Evolutionary conservation across 2,797 vertebrate genomes (phyloP), one percentile per base, ranked within the genome.

Genomic region (Characodon lateralis): DNA sequence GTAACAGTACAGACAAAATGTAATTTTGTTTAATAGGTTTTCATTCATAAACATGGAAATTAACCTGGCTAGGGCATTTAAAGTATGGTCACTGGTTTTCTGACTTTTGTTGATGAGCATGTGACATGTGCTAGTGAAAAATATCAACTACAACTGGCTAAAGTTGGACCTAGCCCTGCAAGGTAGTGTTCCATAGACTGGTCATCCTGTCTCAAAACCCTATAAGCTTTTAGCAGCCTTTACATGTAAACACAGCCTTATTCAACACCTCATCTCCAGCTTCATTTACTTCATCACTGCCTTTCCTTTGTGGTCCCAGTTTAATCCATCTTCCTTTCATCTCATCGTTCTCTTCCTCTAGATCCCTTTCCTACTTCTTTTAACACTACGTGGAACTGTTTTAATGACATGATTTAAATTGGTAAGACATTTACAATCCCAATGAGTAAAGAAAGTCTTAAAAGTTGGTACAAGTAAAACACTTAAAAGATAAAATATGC

Each of bases 201-300:
- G 74, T 87, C 85, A 76, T 71, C 66, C 2, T 16, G 63, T 82
- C 84, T 80, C 85, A 71, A 43, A 56, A 41, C 8, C 51, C 65
- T 65, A 39, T 18, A 73, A 63, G 74, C 65, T 83, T 76, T 81
- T 0, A 26, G 73, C 41, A 74, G 71, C 58, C 71, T 46, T 90
- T 91, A 91, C 80, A 91, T 88, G 86, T 81, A 85, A 83, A 87
- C 91, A 88, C 6, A 39, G 48, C 46, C 76, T 51, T 72, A 68
- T 71, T 89, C 86, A 39, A 75, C 87, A 90, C 79, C 73, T 89
- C 88, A 10, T 58, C 83, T 77, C 61, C 76, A 63, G 65, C 41
- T 55, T 55, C 41, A 71, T 43, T 78, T 71, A 51, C 68, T 73
- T 74, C 71, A 72, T 69, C 81, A 70, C 56, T 56, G 6, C 22